Conservation (phyloP, 2,113 vertebrate species). For the Oceanites oceanicus region DNA sequence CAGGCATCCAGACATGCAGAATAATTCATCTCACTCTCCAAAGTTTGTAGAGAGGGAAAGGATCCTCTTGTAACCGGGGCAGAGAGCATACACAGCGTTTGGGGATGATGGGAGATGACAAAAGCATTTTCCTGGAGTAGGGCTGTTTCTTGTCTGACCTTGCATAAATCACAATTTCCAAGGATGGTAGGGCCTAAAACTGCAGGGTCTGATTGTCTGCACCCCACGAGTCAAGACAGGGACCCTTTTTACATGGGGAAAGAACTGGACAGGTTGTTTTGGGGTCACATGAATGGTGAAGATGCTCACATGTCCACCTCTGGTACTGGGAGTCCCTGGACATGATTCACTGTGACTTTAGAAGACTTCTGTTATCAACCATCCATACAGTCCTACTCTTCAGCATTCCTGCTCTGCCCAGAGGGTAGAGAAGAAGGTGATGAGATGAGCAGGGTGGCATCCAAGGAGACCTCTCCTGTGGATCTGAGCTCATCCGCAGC, state of each 20-base stretch:
- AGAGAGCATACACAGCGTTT: not conserved
- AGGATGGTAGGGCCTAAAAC: not conserved
- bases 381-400: not conserved
- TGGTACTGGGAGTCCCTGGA: not conserved
- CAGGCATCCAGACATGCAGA: not conserved
- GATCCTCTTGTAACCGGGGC: not conserved
- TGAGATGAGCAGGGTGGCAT: not conserved
- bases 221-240: fast-evolving
- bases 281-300: not conserved
- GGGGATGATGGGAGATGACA: not conserved
- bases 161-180: not conserved
- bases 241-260: not conserved
- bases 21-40: not conserved
- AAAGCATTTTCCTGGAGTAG: not conserved
- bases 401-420: not conserved
- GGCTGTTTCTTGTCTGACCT: not conserved
- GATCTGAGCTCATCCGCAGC: not conserved
- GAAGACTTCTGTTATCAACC: not conserved
- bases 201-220: not conserved
- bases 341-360: not conserved
- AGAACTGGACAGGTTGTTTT: not conserved
- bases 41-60: not conserved
- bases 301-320: not conserved
- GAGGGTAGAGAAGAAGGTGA: too few species aligned
- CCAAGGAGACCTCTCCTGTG: not conserved